Evolutionary conservation across 2,797 vertebrate genomes (phyloP).

Genomic region (Gambelia wislizenii): DNA sequence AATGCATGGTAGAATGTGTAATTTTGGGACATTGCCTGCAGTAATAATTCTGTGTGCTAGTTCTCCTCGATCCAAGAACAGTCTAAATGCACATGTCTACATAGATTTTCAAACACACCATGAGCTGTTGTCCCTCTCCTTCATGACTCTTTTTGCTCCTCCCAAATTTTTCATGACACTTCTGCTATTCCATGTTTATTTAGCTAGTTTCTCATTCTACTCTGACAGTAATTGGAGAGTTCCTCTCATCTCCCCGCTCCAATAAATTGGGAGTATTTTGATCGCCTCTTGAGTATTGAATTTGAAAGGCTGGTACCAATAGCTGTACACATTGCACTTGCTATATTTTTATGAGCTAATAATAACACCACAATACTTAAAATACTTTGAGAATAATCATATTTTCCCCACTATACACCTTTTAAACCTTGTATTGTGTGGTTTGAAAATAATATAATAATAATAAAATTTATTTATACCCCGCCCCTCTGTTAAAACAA

Average conservation of each 20-base stretch:
- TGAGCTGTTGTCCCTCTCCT: not conserved
- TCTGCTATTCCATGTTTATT: not conserved
- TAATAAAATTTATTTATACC: too few species aligned
- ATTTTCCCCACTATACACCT: constrained; percentile 40
- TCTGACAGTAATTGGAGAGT: not conserved
- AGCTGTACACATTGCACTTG: constrained; percentile 58
- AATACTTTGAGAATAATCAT: constrained; percentile 52
- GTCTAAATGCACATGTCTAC: not conserved
- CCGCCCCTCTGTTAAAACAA: too few species aligned
- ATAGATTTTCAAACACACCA: not conserved
- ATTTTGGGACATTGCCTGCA: not conserved
- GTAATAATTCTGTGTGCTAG: not conserved
- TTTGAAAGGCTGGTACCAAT: constrained; percentile 56
- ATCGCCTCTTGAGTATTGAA: not conserved
- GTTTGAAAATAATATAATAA: too few species aligned
- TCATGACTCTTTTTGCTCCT: not conserved
- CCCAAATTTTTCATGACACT: not conserved
- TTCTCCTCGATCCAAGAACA: not conserved
- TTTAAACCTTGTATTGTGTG: constrained; percentile 52
- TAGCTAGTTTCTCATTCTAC: not conserved
- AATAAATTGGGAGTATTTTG: not conserved
- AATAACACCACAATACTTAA: not conserved
- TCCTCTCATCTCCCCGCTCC: not conserved
- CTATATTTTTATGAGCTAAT: constrained; percentile 32
- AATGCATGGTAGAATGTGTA: not conserved